Evolutionary conservation across 1,140 invertebrate genomes (phyloP).

Genomic region (Bombus turneri): DNA sequence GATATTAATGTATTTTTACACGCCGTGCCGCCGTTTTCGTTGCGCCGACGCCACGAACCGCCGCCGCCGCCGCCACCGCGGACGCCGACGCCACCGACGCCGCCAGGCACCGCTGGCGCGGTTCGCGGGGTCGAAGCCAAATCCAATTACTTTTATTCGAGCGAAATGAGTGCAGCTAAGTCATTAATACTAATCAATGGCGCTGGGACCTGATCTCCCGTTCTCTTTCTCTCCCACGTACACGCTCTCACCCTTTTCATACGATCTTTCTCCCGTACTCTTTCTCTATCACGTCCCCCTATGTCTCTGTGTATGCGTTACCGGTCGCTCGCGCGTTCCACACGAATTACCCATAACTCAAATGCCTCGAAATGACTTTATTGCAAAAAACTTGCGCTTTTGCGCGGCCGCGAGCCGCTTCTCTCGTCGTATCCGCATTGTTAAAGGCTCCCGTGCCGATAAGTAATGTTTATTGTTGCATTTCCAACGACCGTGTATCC

Average conservation of each 20-base stretch:
- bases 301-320: neutral
- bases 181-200: slow-evolving; percentile 84
- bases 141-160: slow-evolving; percentile 84
- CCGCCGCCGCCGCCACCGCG: slow-evolving; percentile 53
- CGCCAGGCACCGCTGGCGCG: slow-evolving; percentile 66
- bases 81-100: slow-evolving; percentile 66
- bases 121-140: slow-evolving; percentile 79
- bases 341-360: slow-evolving; percentile 82
- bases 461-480: slow-evolving; percentile 83
- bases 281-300: neutral
- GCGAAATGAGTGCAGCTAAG: slow-evolving; percentile 83
- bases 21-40: slow-evolving; percentile 71
- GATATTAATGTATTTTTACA: slow-evolving; percentile 84
- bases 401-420: slow-evolving; percentile 61
- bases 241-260: neutral
- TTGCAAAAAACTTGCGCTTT: slow-evolving; percentile 80
- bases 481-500: slow-evolving; percentile 72
- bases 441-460: slow-evolving; percentile 79
- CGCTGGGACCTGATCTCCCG: slow-evolving; percentile 49
- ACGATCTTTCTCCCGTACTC: neutral
- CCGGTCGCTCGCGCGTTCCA: slow-evolving; percentile 59
- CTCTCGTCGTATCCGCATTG: slow-evolving; percentile 71
- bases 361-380: slow-evolving; percentile 82
- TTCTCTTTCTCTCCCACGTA: neutral
- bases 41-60: slow-evolving; percentile 54